These are phyloP conservation scores for Anoplophora glabripennis DNA, from an alignment of 1,140 invertebrate genomes.

Conservation along the genomic window DNA sequence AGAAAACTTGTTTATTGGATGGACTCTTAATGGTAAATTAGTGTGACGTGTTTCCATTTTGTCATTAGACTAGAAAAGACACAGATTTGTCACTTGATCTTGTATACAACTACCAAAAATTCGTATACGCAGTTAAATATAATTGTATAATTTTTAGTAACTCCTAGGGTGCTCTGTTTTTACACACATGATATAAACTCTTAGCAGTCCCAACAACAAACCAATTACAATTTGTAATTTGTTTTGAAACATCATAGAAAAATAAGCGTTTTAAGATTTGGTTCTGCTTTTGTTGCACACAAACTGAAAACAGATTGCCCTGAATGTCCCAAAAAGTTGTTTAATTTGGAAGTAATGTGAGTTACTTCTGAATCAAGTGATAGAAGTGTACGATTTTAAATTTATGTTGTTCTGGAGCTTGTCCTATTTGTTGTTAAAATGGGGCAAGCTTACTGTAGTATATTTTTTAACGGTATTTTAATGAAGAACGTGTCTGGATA, in stretches of 20 bases:
- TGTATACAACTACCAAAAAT: constrained; percentile 12
- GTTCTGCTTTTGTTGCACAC: too few relatives aligned
- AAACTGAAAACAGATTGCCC: too few relatives aligned
- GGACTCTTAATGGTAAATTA: constrained; percentile 15
- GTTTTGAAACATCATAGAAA: too few relatives aligned
- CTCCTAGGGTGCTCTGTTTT: background rate
- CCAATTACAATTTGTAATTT: too few relatives aligned
- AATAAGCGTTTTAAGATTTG: too few relatives aligned
- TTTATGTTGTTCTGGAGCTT: background rate
- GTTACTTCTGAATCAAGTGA: constrained; percentile 10
- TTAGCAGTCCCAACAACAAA: too few relatives aligned
- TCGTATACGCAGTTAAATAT: constrained; percentile 1
- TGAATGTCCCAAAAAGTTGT: background rate
- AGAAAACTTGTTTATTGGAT: constrained; percentile 29
- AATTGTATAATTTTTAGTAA: background rate
- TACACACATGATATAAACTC: too few relatives aligned
- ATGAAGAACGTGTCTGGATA: constrained; percentile 18
- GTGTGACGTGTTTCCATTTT: constrained; percentile 22
- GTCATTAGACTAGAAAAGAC: constrained; percentile 1
- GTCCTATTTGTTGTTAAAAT: background rate
- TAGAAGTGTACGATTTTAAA: constrained; percentile 17
- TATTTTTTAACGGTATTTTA: constrained; percentile 17
- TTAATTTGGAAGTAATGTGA: constrained; percentile 1
- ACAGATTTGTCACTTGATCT: constrained; percentile 5
- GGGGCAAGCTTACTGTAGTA: background rate